Evolutionary conservation across 2,797 vertebrate genomes (phyloP).

Genomic region (Molossus molossus): DNA sequence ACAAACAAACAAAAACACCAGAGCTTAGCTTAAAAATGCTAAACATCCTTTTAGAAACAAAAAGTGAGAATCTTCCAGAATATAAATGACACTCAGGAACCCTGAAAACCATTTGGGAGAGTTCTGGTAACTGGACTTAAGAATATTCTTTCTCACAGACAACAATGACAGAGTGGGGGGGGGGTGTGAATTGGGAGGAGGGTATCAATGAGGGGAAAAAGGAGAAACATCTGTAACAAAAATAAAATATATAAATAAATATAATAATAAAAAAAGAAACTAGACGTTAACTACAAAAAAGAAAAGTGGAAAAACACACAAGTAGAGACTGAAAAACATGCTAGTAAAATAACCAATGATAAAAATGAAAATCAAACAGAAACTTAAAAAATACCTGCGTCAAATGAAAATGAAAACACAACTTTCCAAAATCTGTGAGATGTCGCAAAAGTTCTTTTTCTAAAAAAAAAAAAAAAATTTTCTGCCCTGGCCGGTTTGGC

Average conservation of each 20-base stretch:
- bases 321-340: background rate
- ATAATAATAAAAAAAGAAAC: too few species aligned
- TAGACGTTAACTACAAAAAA: background rate
- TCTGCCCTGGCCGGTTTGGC: too few species aligned
- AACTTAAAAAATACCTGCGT: background rate
- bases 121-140: background rate
- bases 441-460: background rate
- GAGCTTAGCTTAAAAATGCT: background rate
- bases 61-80: background rate
- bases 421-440: background rate
- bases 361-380: background rate
- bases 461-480: too few species aligned
- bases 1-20: background rate
- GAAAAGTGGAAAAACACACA: background rate
- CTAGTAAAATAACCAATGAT: background rate
- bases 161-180: too few species aligned
- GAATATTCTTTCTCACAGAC: background rate
- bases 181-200: too few species aligned
- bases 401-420: background rate
- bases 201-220: too few species aligned
- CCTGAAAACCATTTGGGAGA: background rate
- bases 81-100: background rate
- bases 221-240: too few species aligned
- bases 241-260: too few species aligned
- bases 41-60: background rate